Evolutionary conservation across 2,113 vertebrate species (phyloP).

Genomic region (Calyptomena viridis): DNA sequence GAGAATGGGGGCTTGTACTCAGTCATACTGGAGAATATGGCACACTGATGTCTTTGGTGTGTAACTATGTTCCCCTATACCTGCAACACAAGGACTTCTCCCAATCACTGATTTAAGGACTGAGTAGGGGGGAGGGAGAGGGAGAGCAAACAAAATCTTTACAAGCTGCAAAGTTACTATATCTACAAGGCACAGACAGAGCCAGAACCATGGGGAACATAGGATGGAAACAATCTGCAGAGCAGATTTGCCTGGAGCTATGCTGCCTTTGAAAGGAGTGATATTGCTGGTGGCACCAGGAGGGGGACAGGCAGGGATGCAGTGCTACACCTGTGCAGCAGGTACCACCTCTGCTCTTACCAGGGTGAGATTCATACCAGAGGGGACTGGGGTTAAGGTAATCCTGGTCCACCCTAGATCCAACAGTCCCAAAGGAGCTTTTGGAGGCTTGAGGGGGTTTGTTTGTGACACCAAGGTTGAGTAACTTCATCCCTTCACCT

Average conservation of each 20-base stretch:
- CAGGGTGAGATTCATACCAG: neutral
- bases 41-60: neutral
- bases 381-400: neutral
- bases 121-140: neutral
- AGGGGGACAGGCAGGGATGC: neutral
- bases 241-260: conserved; percentile 38
- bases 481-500: neutral
- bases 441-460: neutral
- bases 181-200: conserved; percentile 55
- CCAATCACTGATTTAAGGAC: neutral
- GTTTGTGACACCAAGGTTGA: neutral
- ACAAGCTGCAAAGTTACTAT: conserved; percentile 48
- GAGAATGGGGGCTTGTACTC: neutral
- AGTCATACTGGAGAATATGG: neutral
- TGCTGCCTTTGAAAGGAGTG: neutral
- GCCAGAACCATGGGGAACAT: conserved; percentile 31
- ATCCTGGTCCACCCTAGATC: neutral
- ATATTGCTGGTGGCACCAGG: fast-evolving
- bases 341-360: neutral
- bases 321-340: neutral
- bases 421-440: neutral
- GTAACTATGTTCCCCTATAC: fast-evolving
- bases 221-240: conserved; percentile 40
- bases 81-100: neutral
- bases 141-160: conserved; percentile 22